These are phyloP conservation scores for Paramormyrops hopkinsi DNA, from an alignment of 2,797 vertebrate genomes.

Conservation along the genomic window DNA sequence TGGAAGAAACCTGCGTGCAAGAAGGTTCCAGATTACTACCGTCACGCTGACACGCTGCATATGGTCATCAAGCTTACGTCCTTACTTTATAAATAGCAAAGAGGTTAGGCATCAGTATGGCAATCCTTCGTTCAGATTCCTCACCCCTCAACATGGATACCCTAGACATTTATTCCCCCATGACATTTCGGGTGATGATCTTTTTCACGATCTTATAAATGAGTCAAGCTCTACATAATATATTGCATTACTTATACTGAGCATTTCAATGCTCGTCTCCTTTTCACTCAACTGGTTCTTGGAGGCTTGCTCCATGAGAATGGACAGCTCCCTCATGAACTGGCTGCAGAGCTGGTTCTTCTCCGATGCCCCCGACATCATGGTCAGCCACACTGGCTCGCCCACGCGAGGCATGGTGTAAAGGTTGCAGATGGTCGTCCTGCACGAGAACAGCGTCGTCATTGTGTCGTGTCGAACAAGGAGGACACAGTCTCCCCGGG, in stretches of 20 bases:
- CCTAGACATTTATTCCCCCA: neutral
- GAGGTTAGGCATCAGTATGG: neutral
- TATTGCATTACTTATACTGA: neutral
- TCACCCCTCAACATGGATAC: neutral
- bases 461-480: conserved; percentile 61
- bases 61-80: neutral
- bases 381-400: conserved; percentile 95
- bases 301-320: conserved; percentile 91
- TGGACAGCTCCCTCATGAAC: conserved; percentile 92
- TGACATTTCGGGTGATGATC: neutral
- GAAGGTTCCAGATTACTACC: neutral
- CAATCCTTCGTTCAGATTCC: neutral
- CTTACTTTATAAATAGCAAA: neutral
- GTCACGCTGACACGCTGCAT: neutral
- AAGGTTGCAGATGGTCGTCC: conserved; percentile 91
- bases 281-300: conserved; percentile 87
- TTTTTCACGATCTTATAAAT: neutral
- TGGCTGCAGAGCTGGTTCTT: conserved; percentile 94
- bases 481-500: conserved; percentile 31
- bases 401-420: conserved; percentile 96
- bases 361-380: conserved; percentile 90
- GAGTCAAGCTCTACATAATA: neutral
- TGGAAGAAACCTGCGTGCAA: conserved; percentile 78
- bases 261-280: neutral
- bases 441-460: conserved; percentile 50